Evolutionary conservation across 2,888 invertebrate species (phyloP).

Genomic region (Hyles lineata): DNA sequence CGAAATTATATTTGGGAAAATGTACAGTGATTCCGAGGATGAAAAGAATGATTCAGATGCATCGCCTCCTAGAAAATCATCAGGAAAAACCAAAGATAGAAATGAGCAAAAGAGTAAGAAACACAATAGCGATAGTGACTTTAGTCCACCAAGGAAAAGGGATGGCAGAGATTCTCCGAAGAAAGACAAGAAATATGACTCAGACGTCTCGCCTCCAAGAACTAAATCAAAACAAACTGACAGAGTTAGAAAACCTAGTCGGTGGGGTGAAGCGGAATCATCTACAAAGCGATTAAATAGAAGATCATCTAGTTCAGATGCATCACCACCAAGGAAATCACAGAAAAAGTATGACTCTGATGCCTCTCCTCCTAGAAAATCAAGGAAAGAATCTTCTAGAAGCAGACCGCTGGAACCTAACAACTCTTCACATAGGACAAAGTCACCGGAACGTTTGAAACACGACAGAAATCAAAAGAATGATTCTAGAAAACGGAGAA

Average conservation of each 20-base stretch:
- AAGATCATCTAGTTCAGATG: neutral
- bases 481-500: slow-evolving; percentile 31
- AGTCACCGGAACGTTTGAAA: neutral
- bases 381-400: slow-evolving; percentile 28
- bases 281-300: slow-evolving; percentile 43
- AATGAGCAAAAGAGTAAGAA: slow-evolving; percentile 39
- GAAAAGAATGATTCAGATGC: slow-evolving; percentile 65
- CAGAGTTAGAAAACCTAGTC: slow-evolving; percentile 52
- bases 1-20: slow-evolving; percentile 77
- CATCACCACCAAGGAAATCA: slow-evolving; percentile 56
- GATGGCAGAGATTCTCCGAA: slow-evolving; percentile 34
- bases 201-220: slow-evolving; percentile 50
- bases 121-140: slow-evolving; percentile 65
- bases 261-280: slow-evolving; percentile 54
- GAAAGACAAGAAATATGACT: slow-evolving; percentile 43
- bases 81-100: slow-evolving; percentile 37
- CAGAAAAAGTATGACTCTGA: slow-evolving; percentile 44
- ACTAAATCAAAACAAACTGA: slow-evolving; percentile 48
- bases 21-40: slow-evolving; percentile 81
- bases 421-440: neutral
- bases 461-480: slow-evolving; percentile 17
- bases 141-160: slow-evolving; percentile 66
- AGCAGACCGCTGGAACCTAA: neutral
- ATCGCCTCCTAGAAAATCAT: slow-evolving; percentile 49
- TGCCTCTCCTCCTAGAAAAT: slow-evolving; percentile 47